These are phyloP conservation scores for Cydia pomonella DNA, from an alignment of 1,140 invertebrate species.

Conservation along the genomic window DNA sequence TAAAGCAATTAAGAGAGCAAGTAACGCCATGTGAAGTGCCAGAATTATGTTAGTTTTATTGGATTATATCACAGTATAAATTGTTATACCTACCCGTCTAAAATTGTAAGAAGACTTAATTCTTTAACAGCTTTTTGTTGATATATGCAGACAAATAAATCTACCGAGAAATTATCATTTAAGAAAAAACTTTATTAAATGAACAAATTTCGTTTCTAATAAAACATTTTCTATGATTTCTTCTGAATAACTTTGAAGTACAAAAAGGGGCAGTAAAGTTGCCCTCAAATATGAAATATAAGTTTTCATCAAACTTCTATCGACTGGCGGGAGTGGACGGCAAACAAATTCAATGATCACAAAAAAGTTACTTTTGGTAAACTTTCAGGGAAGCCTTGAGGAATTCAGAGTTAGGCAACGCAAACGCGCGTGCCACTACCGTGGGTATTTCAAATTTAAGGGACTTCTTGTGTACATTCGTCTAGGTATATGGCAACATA, in stretches of 20 bases:
- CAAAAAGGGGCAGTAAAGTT: constrained; percentile 11
- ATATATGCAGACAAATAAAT: too few species aligned
- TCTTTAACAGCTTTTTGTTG: too few species aligned
- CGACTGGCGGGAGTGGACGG: constrained; percentile 45
- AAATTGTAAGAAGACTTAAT: too few species aligned
- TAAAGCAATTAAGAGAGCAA: too few species aligned
- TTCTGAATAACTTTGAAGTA: constrained; percentile 22
- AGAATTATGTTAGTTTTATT: too few species aligned
- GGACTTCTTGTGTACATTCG: constrained; percentile 32
- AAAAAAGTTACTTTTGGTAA: constrained; percentile 49
- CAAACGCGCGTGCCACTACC: neutral
- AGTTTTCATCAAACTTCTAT: constrained; percentile 52
- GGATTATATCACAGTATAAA: too few species aligned
- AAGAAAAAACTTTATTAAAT: constrained; percentile 5
- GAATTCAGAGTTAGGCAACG: constrained; percentile 41
- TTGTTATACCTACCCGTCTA: too few species aligned
- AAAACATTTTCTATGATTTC: constrained; percentile 11
- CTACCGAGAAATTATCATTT: too few species aligned
- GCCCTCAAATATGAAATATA: constrained; percentile 37
- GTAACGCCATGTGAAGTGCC: too few species aligned
- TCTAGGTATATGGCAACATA: neutral
- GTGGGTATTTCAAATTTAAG: neutral
- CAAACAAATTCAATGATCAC: constrained; percentile 56
- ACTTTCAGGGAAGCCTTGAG: constrained; percentile 38
- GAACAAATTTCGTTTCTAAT: neutral